These are phyloP conservation scores for Coelopa pilipes DNA, from an alignment of 2,888 invertebrate species.

Conservation along the genomic window DNA sequence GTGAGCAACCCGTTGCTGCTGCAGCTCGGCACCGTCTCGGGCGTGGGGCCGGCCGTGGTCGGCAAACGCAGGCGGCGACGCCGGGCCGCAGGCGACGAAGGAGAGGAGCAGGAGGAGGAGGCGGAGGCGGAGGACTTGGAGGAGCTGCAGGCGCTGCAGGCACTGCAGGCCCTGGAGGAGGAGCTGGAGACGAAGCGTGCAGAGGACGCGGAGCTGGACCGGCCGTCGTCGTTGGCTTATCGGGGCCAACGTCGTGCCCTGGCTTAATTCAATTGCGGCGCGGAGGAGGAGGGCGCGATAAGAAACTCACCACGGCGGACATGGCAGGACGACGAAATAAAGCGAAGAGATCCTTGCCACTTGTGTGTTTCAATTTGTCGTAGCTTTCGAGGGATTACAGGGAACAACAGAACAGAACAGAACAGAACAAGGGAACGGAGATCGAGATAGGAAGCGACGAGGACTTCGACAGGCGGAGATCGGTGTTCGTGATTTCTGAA, in stretches of 20 bases:
- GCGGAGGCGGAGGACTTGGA: background rate
- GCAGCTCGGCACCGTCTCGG: slow-evolving; percentile 79
- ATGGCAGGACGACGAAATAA: background rate
- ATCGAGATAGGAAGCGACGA: background rate
- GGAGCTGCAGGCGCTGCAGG: slow-evolving; percentile 7
- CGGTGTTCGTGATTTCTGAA: background rate
- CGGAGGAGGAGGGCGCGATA: background rate
- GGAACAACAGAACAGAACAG: background rate
- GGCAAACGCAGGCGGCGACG: slow-evolving; percentile 57
- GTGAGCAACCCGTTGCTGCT: slow-evolving; percentile 81
- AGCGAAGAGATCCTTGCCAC: slow-evolving; percentile 18
- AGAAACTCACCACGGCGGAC: background rate
- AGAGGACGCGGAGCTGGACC: background rate
- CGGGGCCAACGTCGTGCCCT: slow-evolving; percentile 35
- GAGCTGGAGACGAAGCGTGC: background rate
- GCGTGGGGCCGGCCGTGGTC: slow-evolving; percentile 53
- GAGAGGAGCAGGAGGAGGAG: background rate
- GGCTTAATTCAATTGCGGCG: background rate
- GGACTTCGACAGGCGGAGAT: background rate
- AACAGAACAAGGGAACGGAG: background rate
- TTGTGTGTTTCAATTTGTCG: slow-evolving; percentile 29
- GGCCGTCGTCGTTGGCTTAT: slow-evolving; percentile 42
- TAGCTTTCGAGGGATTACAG: slow-evolving; percentile 7
- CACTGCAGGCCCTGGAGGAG: too few species aligned
- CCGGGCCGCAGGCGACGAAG: slow-evolving; percentile 4